Evolutionary conservation across 2,797 vertebrate genomes (phyloP), one percentile per base, ranked within the genome.

Genomic region (Zalophus californianus): DNA sequence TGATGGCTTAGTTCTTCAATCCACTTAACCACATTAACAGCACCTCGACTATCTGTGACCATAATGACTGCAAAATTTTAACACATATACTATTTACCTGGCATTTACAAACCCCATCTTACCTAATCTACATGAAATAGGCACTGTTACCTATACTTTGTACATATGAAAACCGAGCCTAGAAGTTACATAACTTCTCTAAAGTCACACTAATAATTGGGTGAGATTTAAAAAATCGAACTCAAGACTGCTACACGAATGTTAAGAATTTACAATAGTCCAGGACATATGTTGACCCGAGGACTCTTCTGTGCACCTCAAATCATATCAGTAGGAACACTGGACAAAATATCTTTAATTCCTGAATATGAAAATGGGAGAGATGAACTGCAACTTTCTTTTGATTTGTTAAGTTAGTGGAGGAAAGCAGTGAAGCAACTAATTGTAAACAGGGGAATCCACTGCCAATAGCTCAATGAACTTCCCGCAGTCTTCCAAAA

Each of bases 281-380:
- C 2, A 35, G 62, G 60, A 70, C 4, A 41, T 66, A 70, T 64
- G 94, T 95, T 86, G 56, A 80, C 29, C 86, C 50, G 20, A 62
- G 75, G 38, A 41, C 25, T 41, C n/a, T 90, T 93, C 60, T 62
- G 21, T 56, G 32, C 29, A 23, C 12, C 78, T 97, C 72, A 97
- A 78, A 85, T 93, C 29, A 21, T 73, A 91, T 50, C 35, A 54
- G 38, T 20, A 27, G 29, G 60, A 90, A 94, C 25, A 5, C 23
- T 92, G 20, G n/a, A 35, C 89, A 93, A 96, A 96, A 70, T 79
- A 87, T 29, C 90, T 93, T 83, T 78, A 83, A 91, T 86, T 94
- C 48, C 11, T 84, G 12, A 88, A 56, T 88, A 75, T 83, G 75
- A 91, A 96, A 90, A 93, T n/a, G 7, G 7, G 48, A 94, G 89